A percentile compares a stretch with the other conserved stretches of the same genome.
Evolutionary conservation across 2,797 vertebrate genomes (phyloP).

Genomic region (Poeciliopsis paucimaculata): DNA sequence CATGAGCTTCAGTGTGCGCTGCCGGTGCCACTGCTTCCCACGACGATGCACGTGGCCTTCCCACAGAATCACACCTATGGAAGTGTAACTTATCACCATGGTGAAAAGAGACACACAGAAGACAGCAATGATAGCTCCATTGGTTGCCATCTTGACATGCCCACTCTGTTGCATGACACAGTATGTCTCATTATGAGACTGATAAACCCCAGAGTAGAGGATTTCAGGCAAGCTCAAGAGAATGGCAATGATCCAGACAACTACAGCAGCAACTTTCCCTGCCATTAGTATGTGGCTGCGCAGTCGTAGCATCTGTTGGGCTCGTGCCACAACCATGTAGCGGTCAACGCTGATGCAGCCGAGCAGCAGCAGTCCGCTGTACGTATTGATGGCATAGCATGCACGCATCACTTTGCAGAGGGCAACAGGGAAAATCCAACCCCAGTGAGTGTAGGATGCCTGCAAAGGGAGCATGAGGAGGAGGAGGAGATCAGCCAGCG

Average conservation of each 20-base stretch:
- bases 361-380: conserved; percentile 89
- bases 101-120: conserved; percentile 84
- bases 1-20: conserved; percentile 85
- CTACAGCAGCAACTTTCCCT: conserved; percentile 64
- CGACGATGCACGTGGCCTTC: conserved; percentile 68
- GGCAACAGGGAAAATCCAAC: conserved; percentile 72
- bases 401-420: conserved; percentile 81
- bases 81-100: conserved; percentile 86
- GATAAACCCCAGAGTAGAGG: conserved; percentile 68
- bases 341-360: conserved; percentile 92
- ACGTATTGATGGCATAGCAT: conserved; percentile 87
- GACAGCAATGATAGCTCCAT: conserved; percentile 79
- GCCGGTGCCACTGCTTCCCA: conserved; percentile 75
- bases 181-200: not conserved
- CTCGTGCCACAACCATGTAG: conserved; percentile 86
- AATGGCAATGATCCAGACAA: conserved; percentile 80
- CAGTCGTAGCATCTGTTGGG: conserved; percentile 67
- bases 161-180: conserved; percentile 75
- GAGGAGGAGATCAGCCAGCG: conserved; percentile 88
- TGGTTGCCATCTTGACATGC: conserved; percentile 73
- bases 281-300: conserved; percentile 57
- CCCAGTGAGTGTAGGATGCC: conserved; percentile 58
- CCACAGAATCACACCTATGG: conserved; percentile 81
- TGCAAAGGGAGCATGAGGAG: conserved; percentile 86
- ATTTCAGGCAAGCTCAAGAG: conserved; percentile 88